phyloP scores from a whole-genome alignment of 2,888 invertebrate species.

The Euzophera pinguis region DNA sequence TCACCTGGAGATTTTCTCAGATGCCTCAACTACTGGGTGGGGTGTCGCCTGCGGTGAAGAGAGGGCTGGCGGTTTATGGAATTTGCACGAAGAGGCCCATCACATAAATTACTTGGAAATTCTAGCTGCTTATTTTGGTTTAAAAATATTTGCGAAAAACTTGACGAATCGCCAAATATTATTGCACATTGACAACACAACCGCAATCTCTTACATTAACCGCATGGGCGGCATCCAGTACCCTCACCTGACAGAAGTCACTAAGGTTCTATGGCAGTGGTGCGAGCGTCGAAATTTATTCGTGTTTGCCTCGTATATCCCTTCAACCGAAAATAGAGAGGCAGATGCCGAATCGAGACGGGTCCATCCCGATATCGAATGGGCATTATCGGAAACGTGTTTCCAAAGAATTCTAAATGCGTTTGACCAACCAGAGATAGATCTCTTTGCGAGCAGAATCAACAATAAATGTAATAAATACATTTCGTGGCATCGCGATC shows the following conservation, averaged over 20 bases:
- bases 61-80: slow-evolving; percentile 3
- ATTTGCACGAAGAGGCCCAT: background rate
- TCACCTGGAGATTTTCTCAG: slow-evolving; percentile 6
- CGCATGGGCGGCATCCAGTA: slow-evolving; percentile 20
- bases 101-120: slow-evolving; percentile 11
- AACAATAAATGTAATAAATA: background rate
- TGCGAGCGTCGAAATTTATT: slow-evolving; percentile 20
- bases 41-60: background rate
- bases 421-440: background rate
- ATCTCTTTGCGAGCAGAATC: background rate
- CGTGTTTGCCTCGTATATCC: slow-evolving; percentile 33
- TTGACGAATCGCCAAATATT: slow-evolving; percentile 4
- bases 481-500: slow-evolving; percentile 1
- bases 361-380: slow-evolving; percentile 19
- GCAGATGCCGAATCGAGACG: slow-evolving; percentile 22
- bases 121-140: slow-evolving; percentile 8
- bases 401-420: background rate
- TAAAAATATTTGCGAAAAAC: slow-evolving; percentile 11
- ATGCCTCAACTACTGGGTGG: slow-evolving; percentile 11
- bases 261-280: slow-evolving; percentile 22
- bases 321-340: slow-evolving; percentile 26
- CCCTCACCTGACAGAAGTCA: slow-evolving; percentile 17
- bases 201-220: slow-evolving; percentile 12
- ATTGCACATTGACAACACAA: slow-evolving; percentile 10
- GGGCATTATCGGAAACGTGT: slow-evolving; percentile 13